phyloP scores from a whole-genome alignment of 1,140 invertebrate species.

The Drosophila yakuba region DNA sequence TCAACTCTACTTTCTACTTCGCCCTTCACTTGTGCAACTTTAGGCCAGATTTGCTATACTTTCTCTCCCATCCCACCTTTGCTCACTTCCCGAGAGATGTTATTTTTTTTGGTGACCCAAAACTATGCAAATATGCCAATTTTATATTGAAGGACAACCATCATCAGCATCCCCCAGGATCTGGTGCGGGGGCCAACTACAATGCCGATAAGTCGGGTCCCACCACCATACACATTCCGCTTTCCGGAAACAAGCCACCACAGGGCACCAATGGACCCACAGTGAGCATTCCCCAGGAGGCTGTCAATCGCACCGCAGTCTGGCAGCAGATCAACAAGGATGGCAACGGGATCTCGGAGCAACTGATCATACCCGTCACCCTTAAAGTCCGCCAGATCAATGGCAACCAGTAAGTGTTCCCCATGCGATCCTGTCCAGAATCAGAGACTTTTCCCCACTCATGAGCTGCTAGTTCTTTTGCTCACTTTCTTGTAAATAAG shows the following conservation, averaged over 20 bases:
- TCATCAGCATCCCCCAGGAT: slow-evolving; percentile 58
- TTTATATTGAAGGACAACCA: slow-evolving; percentile 81
- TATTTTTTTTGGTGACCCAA: slow-evolving; percentile 16
- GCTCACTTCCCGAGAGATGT: slow-evolving; percentile 3
- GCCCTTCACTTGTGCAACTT: slow-evolving; percentile 20
- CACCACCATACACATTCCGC: slow-evolving; percentile 85
- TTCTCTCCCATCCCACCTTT: slow-evolving; percentile 26
- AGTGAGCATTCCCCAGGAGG: slow-evolving; percentile 96
- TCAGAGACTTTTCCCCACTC: background rate
- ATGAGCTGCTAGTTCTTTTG: slow-evolving; percentile 24
- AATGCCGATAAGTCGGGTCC: slow-evolving; percentile 64
- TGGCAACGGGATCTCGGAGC: slow-evolving; percentile 75
- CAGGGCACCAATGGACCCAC: slow-evolving; percentile 90
- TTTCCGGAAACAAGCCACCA: slow-evolving; percentile 83
- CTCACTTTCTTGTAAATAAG: slow-evolving; percentile 27
- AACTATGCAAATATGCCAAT: slow-evolving; percentile 51
- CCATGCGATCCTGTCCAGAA: background rate
- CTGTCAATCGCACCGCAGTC: slow-evolving; percentile 94
- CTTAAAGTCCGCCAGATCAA: slow-evolving; percentile 82
- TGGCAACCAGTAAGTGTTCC: slow-evolving; percentile 81
- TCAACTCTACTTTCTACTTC: background rate
- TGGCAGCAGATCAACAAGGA: slow-evolving; percentile 94
- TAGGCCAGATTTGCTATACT: slow-evolving; percentile 37
- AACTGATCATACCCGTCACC: slow-evolving; percentile 72
- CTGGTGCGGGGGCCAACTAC: slow-evolving; percentile 54